phyloP scores from a whole-genome alignment of 2,797 vertebrate genomes.

The Acanthurus leucopareius region DNA sequence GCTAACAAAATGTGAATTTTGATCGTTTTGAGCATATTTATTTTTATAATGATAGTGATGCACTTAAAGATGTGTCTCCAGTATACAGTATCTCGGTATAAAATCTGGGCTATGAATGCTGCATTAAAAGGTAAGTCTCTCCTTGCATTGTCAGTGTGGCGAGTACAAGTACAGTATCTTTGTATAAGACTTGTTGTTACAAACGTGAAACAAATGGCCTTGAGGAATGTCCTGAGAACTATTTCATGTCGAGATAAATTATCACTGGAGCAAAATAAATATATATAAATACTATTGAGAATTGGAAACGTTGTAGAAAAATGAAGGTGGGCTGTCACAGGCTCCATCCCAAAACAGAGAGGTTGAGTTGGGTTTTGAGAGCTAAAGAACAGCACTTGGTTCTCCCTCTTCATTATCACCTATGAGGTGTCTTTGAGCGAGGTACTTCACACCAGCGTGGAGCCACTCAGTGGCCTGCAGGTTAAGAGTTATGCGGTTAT shows the following conservation, averaged over 20 bases:
- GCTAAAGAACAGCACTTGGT: neutral
- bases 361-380: neutral
- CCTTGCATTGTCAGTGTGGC: too few relatives aligned
- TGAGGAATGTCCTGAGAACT: neutral
- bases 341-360: neutral
- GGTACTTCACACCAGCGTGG: neutral
- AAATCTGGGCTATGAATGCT: neutral
- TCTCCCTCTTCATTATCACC: neutral
- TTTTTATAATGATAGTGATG: too few relatives aligned
- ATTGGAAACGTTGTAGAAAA: too few relatives aligned
- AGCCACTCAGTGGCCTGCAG: conserved; percentile 22
- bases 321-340: neutral
- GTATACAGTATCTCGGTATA: neutral
- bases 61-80: too few relatives aligned
- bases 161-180: too few relatives aligned
- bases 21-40: too few relatives aligned
- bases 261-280: neutral
- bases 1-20: too few relatives aligned
- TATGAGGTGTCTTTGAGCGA: conserved; percentile 21
- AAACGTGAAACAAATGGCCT: neutral
- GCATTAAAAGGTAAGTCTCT: neutral
- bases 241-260: neutral
- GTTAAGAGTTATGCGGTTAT: conserved; percentile 33
- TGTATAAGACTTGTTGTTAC: neutral
- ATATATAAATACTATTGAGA: too few relatives aligned